phyloP scores from a whole-genome alignment of 2,888 invertebrate species.

The Dione juno region DNA sequence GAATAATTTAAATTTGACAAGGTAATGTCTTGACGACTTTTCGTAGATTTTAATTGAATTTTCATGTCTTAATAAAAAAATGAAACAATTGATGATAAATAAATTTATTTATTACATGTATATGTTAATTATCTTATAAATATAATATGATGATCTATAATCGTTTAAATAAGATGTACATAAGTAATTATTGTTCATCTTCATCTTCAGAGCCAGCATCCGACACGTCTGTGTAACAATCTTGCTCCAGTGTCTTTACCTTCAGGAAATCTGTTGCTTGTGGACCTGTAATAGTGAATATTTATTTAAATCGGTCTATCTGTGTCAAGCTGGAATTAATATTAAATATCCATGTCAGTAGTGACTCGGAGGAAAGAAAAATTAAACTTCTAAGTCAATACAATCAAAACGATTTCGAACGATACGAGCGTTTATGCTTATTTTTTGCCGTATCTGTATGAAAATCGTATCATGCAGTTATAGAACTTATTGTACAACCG shows the following conservation, averaged over 20 bases:
- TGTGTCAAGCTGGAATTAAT: too few relatives aligned
- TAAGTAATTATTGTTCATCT: constrained; percentile 49
- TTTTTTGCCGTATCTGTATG: too few relatives aligned
- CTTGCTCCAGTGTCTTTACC: constrained; percentile 70
- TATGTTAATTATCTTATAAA: constrained; percentile 2
- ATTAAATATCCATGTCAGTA: too few relatives aligned
- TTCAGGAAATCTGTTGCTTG: constrained; percentile 69
- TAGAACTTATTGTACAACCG: too few relatives aligned
- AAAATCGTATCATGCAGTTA: too few relatives aligned
- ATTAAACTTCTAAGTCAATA: too few relatives aligned
- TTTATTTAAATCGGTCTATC: too few relatives aligned
- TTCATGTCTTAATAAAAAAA: not conserved
- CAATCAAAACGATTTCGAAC: too few relatives aligned
- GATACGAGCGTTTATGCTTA: too few relatives aligned
- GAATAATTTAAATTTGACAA: too few relatives aligned
- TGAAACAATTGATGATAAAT: constrained; percentile 5
- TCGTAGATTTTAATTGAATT: not conserved
- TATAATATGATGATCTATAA: constrained; percentile 1
- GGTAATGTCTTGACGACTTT: too few relatives aligned
- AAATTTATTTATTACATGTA: constrained; percentile 9
- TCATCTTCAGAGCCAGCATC: constrained; percentile 77
- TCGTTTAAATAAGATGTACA: not conserved
- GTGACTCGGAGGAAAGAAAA: too few relatives aligned
- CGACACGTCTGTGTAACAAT: constrained; percentile 78
- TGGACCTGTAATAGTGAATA: constrained; percentile 61